A percentile compares a stretch with the other conserved stretches of the same genome.
Conservation (phyloP, 2,113 vertebrate genomes). For the Antechinus flavipes region DNA sequence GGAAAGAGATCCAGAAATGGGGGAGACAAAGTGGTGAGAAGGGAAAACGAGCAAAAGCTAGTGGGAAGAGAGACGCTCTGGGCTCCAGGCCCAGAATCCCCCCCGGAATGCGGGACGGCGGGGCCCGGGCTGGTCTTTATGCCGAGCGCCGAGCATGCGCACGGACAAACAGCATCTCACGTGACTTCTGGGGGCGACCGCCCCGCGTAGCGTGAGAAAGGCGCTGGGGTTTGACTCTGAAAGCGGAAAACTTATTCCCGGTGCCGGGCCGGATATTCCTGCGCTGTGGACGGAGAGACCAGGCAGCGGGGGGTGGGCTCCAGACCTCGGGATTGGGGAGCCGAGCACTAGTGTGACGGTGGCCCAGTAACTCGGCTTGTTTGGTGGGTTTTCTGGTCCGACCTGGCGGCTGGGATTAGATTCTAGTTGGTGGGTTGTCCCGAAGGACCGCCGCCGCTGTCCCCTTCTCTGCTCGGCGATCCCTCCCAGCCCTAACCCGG, state of each 20-base stretch:
- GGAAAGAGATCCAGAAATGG: not conserved
- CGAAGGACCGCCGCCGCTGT: not conserved
- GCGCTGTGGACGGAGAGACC: too few relatives aligned
- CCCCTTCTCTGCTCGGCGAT: not conserved
- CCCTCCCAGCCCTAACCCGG: not conserved
- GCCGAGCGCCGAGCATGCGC: too few relatives aligned
- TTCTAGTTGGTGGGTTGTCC: too few relatives aligned
- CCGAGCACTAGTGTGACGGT: rapidly evolving
- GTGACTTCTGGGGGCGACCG: not conserved
- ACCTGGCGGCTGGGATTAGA: not conserved
- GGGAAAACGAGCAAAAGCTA: rapidly evolving
- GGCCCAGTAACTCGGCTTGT: not conserved
- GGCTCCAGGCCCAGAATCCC: rapidly evolving
- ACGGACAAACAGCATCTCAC: not conserved
- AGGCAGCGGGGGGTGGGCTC: too few relatives aligned
- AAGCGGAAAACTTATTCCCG: too few relatives aligned
- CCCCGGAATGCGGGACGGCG: rapidly evolving
- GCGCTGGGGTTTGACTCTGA: not conserved
- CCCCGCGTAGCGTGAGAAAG: not conserved
- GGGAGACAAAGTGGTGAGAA: too few relatives aligned
- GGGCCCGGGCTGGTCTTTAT: rapidly evolving
- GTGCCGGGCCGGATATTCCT: too few relatives aligned
- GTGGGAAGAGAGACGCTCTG: rapidly evolving
- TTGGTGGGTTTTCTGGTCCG: too few relatives aligned
- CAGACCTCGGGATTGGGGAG: too few relatives aligned